A percentile compares a stretch with the other conserved stretches of the same genome.
Evolutionary conservation across 1,140 invertebrate genomes (phyloP).

Genomic region (Drosophila sproati): DNA sequence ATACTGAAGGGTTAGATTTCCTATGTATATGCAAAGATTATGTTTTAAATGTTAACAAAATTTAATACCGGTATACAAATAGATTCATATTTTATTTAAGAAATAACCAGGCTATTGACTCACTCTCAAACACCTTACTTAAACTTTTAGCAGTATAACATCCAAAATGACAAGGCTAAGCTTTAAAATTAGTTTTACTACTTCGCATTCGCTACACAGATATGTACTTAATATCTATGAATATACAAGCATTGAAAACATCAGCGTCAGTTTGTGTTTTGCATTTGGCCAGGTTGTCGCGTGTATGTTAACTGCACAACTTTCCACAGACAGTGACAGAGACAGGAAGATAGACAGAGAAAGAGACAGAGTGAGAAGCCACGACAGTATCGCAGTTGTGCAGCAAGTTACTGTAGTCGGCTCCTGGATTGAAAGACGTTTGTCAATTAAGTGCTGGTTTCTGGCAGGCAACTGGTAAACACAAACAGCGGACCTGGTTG

Average conservation of each 20-base stretch:
- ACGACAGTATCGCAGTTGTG: not conserved
- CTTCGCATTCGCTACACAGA: too few species aligned
- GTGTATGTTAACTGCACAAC: constrained; percentile 3
- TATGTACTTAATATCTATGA: too few species aligned
- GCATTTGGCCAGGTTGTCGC: not conserved
- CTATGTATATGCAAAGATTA: too few species aligned
- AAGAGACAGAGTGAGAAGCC: not conserved
- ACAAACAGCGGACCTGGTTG: constrained; percentile 18
- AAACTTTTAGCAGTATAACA: too few species aligned
- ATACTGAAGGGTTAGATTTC: too few species aligned
- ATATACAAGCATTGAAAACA: not conserved
- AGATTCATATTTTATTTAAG: too few species aligned
- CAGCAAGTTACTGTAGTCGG: constrained; percentile 36
- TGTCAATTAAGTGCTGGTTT: constrained; percentile 55
- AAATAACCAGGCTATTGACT: too few species aligned
- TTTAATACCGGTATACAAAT: too few species aligned
- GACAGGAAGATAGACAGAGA: not conserved
- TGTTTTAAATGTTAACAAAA: too few species aligned
- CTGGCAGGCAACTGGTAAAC: constrained; percentile 13
- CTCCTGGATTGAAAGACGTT: constrained; percentile 49
- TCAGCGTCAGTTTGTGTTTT: not conserved
- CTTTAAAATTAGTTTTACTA: too few species aligned
- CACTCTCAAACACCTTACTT: too few species aligned
- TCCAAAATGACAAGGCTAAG: too few species aligned
- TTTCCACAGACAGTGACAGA: not conserved